Evolutionary conservation across 2,888 invertebrate genomes (phyloP).

Genomic region (Conistra vaccinii): DNA sequence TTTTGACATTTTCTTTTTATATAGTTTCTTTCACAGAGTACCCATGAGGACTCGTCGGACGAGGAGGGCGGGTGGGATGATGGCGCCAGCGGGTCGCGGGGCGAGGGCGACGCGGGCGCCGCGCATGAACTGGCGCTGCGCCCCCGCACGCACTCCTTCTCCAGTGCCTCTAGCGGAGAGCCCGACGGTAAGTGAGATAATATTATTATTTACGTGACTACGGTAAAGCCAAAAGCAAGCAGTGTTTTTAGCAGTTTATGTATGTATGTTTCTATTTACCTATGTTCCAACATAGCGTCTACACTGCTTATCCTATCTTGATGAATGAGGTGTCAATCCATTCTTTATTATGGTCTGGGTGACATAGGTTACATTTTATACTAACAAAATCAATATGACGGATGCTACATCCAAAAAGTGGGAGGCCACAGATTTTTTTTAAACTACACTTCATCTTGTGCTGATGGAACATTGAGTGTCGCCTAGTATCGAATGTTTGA

Average conservation of each 20-base stretch:
- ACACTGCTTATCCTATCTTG: neutral
- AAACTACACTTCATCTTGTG: neutral
- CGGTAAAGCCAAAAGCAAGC: neutral
- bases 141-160: conserved; percentile 83
- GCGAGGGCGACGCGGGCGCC: conserved; percentile 75
- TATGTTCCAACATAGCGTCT: neutral
- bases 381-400: neutral
- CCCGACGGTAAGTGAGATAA: conserved; percentile 76
- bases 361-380: no score
- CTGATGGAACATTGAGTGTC: neutral
- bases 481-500: neutral
- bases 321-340: neutral
- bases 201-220: neutral
- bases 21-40: conserved; percentile 64
- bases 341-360: neutral
- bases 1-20: neutral
- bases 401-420: neutral
- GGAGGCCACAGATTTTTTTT: neutral
- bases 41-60: conserved; percentile 85
- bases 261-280: neutral
- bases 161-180: conserved; percentile 86
- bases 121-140: conserved; percentile 77
- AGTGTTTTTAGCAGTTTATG: neutral
- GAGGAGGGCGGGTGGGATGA: conserved; percentile 92
- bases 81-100: conserved; percentile 66